Conservation (phyloP, 2,888 invertebrate species). For the Nemotelus pantherinus region DNA sequence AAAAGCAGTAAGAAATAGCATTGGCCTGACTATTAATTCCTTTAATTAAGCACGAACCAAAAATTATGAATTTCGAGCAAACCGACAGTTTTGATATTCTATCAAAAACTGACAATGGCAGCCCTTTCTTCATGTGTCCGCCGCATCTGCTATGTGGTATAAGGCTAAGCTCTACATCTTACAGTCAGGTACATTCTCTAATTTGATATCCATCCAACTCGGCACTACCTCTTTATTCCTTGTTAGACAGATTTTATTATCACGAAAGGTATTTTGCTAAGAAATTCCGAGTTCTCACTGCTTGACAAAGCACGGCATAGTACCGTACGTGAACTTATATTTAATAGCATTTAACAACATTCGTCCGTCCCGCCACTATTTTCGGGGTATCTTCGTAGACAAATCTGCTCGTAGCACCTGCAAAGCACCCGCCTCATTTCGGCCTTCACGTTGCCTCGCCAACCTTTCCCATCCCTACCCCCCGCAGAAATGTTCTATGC, state of each 20-base stretch:
- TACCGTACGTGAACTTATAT: constrained; percentile 38
- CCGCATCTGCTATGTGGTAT: not conserved
- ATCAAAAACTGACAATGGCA: not conserved
- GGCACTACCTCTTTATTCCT: constrained; percentile 42
- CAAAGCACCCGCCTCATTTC: not conserved
- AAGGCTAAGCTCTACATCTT: constrained; percentile 10
- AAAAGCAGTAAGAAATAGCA: no score
- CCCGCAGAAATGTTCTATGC: not conserved
- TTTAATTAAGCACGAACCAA: no score
- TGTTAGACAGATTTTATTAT: constrained; percentile 51
- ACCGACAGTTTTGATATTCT: no score
- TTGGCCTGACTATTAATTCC: no score
- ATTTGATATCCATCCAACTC: constrained; percentile 40
- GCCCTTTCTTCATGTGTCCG: not conserved
- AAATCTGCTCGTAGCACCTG: not conserved
- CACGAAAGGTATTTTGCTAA: constrained; percentile 47
- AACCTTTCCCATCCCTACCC: not conserved
- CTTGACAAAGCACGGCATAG: constrained; percentile 10
- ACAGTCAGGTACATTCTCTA: constrained; percentile 29
- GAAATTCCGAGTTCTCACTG: constrained; percentile 35
- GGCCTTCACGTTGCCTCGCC: not conserved
- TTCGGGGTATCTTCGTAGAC: not conserved
- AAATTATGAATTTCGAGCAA: no score
- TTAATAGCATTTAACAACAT: constrained; percentile 33
- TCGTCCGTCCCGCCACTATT: not conserved